Evolutionary conservation across 2,888 invertebrate species (phyloP).

Genomic region (Pseudeuparius sepicola): DNA sequence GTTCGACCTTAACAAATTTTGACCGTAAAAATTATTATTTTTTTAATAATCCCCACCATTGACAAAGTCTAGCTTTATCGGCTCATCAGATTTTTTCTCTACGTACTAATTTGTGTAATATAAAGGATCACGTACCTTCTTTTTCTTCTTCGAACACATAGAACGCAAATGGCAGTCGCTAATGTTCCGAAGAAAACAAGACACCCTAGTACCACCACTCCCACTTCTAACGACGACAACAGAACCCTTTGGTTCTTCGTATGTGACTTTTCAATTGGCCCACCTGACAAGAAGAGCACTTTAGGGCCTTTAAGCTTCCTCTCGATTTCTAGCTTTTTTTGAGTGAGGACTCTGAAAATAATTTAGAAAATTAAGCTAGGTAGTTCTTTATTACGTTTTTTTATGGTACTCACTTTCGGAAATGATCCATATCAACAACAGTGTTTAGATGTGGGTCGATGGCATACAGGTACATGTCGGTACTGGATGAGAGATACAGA

Average conservation of each 20-base stretch:
- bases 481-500: slow-evolving; percentile 57
- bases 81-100: too few relatives aligned
- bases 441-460: slow-evolving; percentile 73
- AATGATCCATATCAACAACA: slow-evolving; percentile 67
- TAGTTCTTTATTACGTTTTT: slow-evolving; percentile 1
- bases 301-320: slow-evolving; percentile 52
- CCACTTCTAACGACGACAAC: slow-evolving; percentile 65
- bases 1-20: too few relatives aligned
- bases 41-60: too few relatives aligned
- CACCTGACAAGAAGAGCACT: slow-evolving; percentile 54
- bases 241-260: slow-evolving; percentile 38
- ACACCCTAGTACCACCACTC: slow-evolving; percentile 70
- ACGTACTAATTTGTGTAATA: background rate
- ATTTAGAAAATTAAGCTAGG: too few relatives aligned
- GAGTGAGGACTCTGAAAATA: slow-evolving; percentile 49
- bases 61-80: too few relatives aligned
- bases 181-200: slow-evolving; percentile 73
- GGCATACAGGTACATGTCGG: slow-evolving; percentile 78
- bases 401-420: slow-evolving; percentile 55
- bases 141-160: slow-evolving; percentile 53
- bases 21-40: too few relatives aligned
- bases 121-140: slow-evolving; percentile 41
- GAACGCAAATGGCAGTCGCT: slow-evolving; percentile 66
- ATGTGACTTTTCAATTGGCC: slow-evolving; percentile 32
- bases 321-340: slow-evolving; percentile 50